phyloP scores from a whole-genome alignment of 2,113 vertebrate species.

The Nycticryphes semicollaris region DNA sequence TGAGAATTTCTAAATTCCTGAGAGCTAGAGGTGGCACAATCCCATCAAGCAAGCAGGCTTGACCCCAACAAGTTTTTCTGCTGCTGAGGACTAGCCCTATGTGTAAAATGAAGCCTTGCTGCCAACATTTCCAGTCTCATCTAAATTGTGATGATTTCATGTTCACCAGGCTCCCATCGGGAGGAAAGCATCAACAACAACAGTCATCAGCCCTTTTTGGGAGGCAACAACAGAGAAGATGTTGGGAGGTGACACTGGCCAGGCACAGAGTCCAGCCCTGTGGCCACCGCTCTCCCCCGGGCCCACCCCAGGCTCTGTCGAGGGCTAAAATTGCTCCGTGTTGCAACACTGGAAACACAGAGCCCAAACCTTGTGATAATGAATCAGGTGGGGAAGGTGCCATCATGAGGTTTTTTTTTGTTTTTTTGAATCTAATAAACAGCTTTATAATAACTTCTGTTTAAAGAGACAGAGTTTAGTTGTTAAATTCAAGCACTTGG shows the following conservation, averaged over 20 bases:
- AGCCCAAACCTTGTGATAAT: neutral
- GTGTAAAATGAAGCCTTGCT: neutral
- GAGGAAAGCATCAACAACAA: neutral
- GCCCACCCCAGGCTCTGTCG: neutral
- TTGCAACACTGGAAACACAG: neutral
- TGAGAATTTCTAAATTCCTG: neutral
- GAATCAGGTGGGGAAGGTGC: neutral
- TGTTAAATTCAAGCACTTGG: neutral
- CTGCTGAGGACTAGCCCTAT: neutral
- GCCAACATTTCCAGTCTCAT: neutral
- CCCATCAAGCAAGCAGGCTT: neutral
- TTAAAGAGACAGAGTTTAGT: neutral
- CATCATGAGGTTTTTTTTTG: neutral
- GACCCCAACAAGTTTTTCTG: neutral
- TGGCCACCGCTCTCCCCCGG: neutral
- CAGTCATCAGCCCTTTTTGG: neutral
- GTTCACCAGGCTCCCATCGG: neutral
- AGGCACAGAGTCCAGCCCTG: neutral
- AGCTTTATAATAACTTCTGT: neutral
- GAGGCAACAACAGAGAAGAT: neutral
- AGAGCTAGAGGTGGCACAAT: neutral
- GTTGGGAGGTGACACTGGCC: rapidly evolving
- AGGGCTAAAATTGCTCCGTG: rapidly evolving
- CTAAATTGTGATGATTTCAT: neutral
- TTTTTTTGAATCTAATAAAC: neutral